Conservation (phyloP, 2,113 vertebrate species). For the Rhea americana region DNA sequence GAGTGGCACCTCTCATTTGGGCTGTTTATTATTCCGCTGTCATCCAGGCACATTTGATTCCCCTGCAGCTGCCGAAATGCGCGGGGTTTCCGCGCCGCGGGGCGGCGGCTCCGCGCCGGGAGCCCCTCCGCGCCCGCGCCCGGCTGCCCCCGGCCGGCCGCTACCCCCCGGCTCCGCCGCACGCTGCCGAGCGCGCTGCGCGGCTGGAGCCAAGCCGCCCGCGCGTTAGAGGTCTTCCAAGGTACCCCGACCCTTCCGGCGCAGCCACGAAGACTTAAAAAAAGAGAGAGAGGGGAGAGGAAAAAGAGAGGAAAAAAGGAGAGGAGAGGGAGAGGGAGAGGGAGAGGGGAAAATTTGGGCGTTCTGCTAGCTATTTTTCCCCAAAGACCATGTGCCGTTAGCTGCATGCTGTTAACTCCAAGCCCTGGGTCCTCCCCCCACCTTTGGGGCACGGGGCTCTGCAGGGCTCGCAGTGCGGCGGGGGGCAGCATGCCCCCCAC, state of each 20-base stretch:
- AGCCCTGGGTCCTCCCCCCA: too few relatives aligned
- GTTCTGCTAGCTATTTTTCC: neutral
- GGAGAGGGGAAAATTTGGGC: too few relatives aligned
- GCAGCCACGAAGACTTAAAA: neutral
- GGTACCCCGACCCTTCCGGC: neutral
- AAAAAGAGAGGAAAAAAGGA: too few relatives aligned
- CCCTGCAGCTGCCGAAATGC: neutral
- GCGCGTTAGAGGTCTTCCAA: too few relatives aligned
- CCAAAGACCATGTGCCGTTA: neutral
- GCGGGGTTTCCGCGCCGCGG: neutral
- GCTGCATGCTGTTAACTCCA: too few relatives aligned
- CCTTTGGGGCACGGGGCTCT: neutral
- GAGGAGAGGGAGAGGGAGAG: too few relatives aligned
- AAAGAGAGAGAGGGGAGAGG: neutral
- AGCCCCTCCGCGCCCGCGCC: too few relatives aligned
- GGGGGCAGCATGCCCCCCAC: neutral
- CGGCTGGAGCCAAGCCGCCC: too few relatives aligned
- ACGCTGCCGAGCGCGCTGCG: too few relatives aligned
- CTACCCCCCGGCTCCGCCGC: too few relatives aligned
- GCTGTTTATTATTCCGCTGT: neutral
- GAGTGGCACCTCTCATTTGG: neutral
- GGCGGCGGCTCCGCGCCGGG: neutral
- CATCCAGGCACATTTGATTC: neutral
- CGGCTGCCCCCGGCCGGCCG: too few relatives aligned
- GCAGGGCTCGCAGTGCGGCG: neutral